Evolutionary conservation across 2,888 invertebrate species (phyloP).

Genomic region (Melieria crassipennis): DNA sequence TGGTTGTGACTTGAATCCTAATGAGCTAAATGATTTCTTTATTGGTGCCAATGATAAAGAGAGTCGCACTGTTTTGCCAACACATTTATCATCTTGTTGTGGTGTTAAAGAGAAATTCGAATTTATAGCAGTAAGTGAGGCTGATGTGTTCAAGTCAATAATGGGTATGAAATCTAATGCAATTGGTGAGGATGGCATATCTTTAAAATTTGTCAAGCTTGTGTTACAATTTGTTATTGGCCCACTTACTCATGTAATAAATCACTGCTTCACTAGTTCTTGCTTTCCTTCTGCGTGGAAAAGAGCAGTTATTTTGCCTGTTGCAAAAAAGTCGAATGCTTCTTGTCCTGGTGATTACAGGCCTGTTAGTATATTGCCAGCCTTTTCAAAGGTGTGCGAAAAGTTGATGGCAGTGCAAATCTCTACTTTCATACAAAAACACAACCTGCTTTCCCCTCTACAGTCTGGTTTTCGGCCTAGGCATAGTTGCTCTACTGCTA

Average conservation of each 20-base stretch:
- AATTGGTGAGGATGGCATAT: neutral
- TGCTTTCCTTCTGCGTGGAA: too few species aligned
- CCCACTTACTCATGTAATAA: too few species aligned
- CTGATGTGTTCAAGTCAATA: neutral
- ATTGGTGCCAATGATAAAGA: too few species aligned
- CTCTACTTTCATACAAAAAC: neutral
- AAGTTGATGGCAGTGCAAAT: conserved; percentile 11
- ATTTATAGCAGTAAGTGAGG: neutral
- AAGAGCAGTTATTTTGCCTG: neutral
- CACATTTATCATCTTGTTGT: neutral
- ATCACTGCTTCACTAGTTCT: too few species aligned
- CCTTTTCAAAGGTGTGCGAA: conserved; percentile 20
- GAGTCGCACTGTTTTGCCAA: too few species aligned
- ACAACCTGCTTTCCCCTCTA: neutral
- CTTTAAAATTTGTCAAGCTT: neutral
- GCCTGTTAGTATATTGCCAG: conserved; percentile 20
- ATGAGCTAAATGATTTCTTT: too few species aligned
- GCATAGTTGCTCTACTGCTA: conserved; percentile 21
- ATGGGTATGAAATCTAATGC: neutral
- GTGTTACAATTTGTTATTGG: neutral
- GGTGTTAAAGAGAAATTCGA: neutral
- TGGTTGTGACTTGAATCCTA: too few species aligned
- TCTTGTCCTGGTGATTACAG: conserved; percentile 1
- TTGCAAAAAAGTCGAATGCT: conserved; percentile 9
- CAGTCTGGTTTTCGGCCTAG: neutral